Conservation (phyloP, 2,113 vertebrate genomes). For the western clawed frog (Xenopus tropicalis) region UCB_Xtro_10.0 CM004449.2:50925501-50926000, state of each 20-base stretch:
- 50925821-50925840: not conserved
- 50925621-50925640: constrained; percentile 1
- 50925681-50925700: constrained; percentile 39
- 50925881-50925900: too few relatives aligned
- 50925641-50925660: constrained; percentile 18
- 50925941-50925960: too few relatives aligned
- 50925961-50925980: too few relatives aligned
- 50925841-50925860: not conserved
- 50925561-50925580: not conserved
- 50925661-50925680: constrained; percentile 32
- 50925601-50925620: constrained; percentile 30
- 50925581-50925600: not conserved
- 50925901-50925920: too few relatives aligned
- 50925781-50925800: not conserved
- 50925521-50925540: too few relatives aligned
- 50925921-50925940: too few relatives aligned
- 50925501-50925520: too few relatives aligned
- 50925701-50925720: constrained; percentile 28
- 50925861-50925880: not conserved
- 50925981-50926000: too few relatives aligned
- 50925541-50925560: too few relatives aligned
- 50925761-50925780: constrained; percentile 20
- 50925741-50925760: constrained; percentile 12
- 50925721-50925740: constrained; percentile 34
- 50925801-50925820: not conserved